Conservation (phyloP, 2,888 invertebrate species). For the Agriotes lineatus region DNA sequence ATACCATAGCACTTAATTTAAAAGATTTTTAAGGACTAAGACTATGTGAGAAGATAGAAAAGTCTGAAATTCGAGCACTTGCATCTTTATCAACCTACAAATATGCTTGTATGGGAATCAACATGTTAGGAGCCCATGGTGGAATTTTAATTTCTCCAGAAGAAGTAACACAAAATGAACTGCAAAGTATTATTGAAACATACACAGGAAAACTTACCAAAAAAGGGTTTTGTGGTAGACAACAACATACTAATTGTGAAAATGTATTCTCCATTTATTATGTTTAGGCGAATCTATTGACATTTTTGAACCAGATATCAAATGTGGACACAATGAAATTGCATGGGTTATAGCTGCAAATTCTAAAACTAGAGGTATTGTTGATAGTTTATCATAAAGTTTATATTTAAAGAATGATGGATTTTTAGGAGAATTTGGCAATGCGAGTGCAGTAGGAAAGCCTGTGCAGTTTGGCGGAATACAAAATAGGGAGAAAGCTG, state of each 20-base stretch:
- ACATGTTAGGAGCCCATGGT: constrained; percentile 59
- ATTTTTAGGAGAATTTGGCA: no score
- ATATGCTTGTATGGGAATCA: constrained; percentile 59
- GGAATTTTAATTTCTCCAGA: constrained; percentile 58
- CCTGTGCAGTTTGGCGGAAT: constrained; percentile 54
- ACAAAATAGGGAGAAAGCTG: constrained; percentile 54
- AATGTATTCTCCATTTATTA: constrained; percentile 47
- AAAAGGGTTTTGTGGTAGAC: constrained; percentile 43
- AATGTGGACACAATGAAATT: constrained; percentile 57
- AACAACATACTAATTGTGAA: neutral
- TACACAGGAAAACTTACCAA: constrained; percentile 54
- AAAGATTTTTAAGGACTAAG: constrained; percentile 57
- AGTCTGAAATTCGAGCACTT: constrained; percentile 60
- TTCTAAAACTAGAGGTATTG: constrained; percentile 15
- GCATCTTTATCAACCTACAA: constrained; percentile 58
- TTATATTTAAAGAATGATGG: no score
- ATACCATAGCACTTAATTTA: no score
- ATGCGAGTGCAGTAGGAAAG: constrained; percentile 54
- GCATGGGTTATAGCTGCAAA: constrained; percentile 51
- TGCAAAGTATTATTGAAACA: constrained; percentile 54
- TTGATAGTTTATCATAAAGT: no score
- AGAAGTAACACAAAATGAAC: constrained; percentile 55
- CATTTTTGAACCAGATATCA: constrained; percentile 60
- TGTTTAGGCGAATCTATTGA: constrained; percentile 52
- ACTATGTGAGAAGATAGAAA: constrained; percentile 54